phyloP scores from a whole-genome alignment of 2,888 invertebrate species.

The Xestia xanthographa region DNA sequence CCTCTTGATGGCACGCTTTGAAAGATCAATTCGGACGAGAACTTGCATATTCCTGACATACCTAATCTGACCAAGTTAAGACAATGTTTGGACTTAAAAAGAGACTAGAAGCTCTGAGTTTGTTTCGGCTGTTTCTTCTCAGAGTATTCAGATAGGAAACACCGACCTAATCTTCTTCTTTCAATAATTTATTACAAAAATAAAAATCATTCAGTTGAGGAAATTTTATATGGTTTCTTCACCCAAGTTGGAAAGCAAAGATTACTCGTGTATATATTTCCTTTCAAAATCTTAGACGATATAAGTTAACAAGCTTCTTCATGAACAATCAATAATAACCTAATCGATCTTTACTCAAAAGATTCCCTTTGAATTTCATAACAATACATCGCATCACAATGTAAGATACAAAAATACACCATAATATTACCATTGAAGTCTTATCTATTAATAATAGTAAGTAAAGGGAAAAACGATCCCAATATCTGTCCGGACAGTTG shows the following conservation, averaged over 20 bases:
- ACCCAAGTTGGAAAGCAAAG: not conserved
- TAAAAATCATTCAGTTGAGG: not conserved
- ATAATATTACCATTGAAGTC: not conserved
- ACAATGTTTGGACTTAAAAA: not conserved
- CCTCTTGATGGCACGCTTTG: not conserved
- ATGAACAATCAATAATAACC: not conserved
- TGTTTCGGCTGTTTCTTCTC: not conserved
- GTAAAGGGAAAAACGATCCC: slow-evolving; percentile 14
- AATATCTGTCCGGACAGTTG: slow-evolving; percentile 38
- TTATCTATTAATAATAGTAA: slow-evolving; percentile 14
- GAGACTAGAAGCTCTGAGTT: not conserved
- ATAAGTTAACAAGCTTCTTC: not conserved
- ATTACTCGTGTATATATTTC: no score
- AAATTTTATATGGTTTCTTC: not conserved
- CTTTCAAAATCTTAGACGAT: not conserved
- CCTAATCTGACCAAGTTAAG: not conserved
- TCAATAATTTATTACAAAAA: not conserved
- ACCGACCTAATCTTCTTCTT: not conserved
- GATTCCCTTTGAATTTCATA: not conserved
- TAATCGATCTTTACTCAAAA: slow-evolving; percentile 6
- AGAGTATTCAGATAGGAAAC: not conserved
- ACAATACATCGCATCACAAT: slow-evolving; percentile 9
- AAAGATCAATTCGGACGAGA: not conserved
- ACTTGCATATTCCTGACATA: not conserved
- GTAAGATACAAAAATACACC: slow-evolving; percentile 8